phyloP scores from a whole-genome alignment of 2,113 vertebrate species.

The Theristicus caerulescens region DNA sequence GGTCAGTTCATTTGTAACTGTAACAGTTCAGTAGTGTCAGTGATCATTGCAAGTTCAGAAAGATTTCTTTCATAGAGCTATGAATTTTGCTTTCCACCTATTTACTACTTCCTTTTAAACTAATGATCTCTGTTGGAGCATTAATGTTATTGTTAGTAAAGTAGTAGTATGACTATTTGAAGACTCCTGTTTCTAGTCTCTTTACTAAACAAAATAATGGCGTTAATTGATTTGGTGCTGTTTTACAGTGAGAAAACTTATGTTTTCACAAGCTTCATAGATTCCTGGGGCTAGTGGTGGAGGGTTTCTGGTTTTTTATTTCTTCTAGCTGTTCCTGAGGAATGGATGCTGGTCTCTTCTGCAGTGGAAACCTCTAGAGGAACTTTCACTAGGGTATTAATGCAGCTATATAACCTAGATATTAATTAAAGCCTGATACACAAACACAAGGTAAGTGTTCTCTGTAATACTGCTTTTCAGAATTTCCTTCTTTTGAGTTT shows the following conservation, averaged over 20 bases:
- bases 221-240: background rate
- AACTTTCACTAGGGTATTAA: background rate
- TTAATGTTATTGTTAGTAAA: background rate
- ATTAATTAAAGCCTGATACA: background rate
- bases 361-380: background rate
- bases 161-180: background rate
- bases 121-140: background rate
- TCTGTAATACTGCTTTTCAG: background rate
- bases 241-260: background rate
- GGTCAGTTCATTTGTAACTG: background rate
- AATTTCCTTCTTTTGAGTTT: background rate
- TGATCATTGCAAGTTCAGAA: background rate
- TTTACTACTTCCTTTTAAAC: background rate
- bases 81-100: background rate
- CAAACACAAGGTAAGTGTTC: background rate
- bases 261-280: background rate
- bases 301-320: fast-evolving
- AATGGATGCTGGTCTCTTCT: background rate
- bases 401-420: background rate
- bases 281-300: fast-evolving
- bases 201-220: background rate
- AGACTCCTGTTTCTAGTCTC: background rate
- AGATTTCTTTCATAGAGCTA: background rate
- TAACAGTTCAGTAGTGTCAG: background rate
- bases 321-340: background rate